Evolutionary conservation across 2,113 vertebrate genomes (phyloP).

Genomic region (human): DNA sequence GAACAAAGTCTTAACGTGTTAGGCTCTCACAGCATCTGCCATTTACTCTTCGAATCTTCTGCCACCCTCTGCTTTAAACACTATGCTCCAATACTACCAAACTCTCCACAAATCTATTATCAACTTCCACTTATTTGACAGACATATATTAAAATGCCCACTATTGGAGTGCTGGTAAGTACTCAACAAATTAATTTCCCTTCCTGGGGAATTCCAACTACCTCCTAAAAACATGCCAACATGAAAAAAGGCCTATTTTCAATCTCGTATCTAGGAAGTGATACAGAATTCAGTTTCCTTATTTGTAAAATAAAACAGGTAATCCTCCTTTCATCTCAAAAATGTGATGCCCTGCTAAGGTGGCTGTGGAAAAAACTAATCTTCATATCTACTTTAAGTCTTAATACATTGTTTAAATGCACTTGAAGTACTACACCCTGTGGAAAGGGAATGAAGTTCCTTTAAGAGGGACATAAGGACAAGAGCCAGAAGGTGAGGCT

Average conservation of each 20-base stretch:
- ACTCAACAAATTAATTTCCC: background rate
- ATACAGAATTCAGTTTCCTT: conserved; percentile 10
- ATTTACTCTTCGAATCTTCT: background rate
- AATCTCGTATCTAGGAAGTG: background rate
- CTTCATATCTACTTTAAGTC: background rate
- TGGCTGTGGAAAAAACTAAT: background rate
- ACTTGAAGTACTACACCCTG: background rate
- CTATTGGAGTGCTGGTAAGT: background rate
- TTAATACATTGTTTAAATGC: background rate
- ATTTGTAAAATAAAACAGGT: conserved; percentile 5
- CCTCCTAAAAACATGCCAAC: background rate
- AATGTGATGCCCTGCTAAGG: background rate
- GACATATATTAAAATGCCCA: background rate
- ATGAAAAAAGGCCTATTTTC: background rate
- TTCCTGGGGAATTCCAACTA: background rate
- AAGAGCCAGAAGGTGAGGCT: background rate
- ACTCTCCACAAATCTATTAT: background rate
- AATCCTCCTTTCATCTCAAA: background rate
- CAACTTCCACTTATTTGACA: background rate
- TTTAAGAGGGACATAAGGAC: background rate
- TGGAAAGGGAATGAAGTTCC: conserved; percentile 4
- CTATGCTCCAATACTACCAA: background rate
- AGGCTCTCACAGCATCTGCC: background rate
- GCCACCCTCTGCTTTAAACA: background rate
- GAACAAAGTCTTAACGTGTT: background rate